phyloP scores from a whole-genome alignment of 1,140 invertebrate species.

The Bombus polaris region DNA sequence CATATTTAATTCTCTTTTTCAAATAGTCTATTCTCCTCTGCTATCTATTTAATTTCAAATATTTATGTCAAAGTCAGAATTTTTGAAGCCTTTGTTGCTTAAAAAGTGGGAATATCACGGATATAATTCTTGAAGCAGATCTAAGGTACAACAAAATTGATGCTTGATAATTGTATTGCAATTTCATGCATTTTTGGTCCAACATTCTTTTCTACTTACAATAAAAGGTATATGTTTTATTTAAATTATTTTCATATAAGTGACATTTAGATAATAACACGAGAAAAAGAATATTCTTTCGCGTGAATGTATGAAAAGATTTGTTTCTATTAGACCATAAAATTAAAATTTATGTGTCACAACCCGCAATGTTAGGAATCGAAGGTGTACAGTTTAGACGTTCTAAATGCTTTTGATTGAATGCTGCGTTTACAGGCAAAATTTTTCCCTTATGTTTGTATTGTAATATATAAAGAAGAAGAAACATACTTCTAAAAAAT shows the following conservation, averaged over 20 bases:
- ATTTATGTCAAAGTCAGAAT: background rate
- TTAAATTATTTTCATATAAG: too few relatives aligned
- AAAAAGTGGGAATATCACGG: background rate
- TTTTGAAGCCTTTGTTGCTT: background rate
- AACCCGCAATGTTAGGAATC: background rate
- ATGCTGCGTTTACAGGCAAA: background rate
- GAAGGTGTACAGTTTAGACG: background rate
- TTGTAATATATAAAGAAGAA: background rate
- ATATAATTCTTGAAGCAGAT: background rate
- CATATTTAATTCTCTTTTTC: constrained; percentile 54
- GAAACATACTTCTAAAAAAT: background rate
- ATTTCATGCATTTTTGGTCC: too few relatives aligned
- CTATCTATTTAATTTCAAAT: too few relatives aligned
- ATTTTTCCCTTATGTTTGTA: background rate
- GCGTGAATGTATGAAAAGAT: background rate
- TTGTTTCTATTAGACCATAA: background rate
- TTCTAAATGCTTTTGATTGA: background rate
- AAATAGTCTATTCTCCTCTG: too few relatives aligned
- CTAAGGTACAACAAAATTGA: too few relatives aligned
- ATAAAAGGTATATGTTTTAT: too few relatives aligned
- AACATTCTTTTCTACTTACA: too few relatives aligned
- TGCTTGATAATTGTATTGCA: too few relatives aligned
- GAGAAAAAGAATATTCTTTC: background rate
- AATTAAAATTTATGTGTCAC: background rate
- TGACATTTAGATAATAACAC: too few relatives aligned